phyloP scores from a whole-genome alignment of 2,888 invertebrate genomes.

The Drosophila melanosoma region DNA sequence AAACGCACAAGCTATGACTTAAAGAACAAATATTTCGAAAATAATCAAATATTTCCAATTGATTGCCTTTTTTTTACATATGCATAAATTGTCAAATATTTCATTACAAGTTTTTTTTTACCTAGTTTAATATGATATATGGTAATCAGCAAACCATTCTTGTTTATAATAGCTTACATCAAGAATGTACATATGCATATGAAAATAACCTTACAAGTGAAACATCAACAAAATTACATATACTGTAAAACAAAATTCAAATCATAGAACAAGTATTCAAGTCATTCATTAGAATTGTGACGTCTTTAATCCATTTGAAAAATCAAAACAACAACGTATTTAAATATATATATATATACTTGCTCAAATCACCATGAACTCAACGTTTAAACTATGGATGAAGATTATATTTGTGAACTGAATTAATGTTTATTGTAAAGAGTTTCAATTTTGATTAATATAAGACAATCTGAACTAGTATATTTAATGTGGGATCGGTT shows the following conservation, averaged over 20 bases:
- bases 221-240: not conserved
- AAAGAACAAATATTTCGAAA: not conserved
- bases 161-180: not conserved
- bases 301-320: conserved; percentile 6
- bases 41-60: too few species aligned
- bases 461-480: not conserved
- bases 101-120: not conserved
- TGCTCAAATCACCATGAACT: not conserved
- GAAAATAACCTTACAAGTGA: not conserved
- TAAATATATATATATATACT: not conserved
- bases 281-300: conserved; percentile 6
- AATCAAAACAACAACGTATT: not conserved
- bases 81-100: not conserved
- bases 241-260: not conserved
- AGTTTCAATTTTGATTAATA: not conserved
- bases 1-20: not conserved
- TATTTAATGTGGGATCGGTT: conserved; percentile 18
- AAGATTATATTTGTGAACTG: conserved; percentile 1
- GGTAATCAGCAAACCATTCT: not conserved
- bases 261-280: not conserved
- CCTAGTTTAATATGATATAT: not conserved
- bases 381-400: not conserved
- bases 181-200: too few species aligned
- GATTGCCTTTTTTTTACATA: too few species aligned
- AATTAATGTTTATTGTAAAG: not conserved